phyloP scores from a whole-genome alignment of 2,113 vertebrate species.

The Ammodytes dubius region DNA sequence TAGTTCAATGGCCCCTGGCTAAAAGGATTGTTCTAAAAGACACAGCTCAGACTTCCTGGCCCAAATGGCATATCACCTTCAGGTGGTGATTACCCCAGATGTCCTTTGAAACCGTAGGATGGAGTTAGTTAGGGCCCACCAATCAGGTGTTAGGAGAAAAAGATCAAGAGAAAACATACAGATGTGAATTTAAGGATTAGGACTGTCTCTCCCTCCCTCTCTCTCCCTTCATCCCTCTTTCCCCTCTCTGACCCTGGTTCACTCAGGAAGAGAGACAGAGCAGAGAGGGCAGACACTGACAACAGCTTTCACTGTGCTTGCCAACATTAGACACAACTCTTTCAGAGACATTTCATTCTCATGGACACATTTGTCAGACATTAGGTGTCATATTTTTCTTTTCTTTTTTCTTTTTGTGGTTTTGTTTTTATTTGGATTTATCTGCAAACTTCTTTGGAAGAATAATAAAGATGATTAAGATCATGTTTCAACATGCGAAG shows the following conservation, averaged over 20 bases:
- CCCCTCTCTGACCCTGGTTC: slow-evolving; percentile 52
- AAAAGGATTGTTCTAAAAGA: no score
- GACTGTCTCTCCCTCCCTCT: slow-evolving; percentile 38
- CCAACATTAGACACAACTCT: slow-evolving; percentile 48
- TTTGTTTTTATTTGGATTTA: slow-evolving; percentile 28
- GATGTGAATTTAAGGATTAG: slow-evolving; percentile 77
- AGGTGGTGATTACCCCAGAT: no score
- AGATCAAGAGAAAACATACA: slow-evolving; percentile 52
- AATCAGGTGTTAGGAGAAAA: no score
- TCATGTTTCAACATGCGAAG: slow-evolving; percentile 69
- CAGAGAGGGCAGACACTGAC: slow-evolving; percentile 33
- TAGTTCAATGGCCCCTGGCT: no score
- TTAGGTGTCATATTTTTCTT: slow-evolving; percentile 10
- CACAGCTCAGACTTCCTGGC: no score
- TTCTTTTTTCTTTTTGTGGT: background rate
- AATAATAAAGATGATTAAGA: slow-evolving; percentile 74
- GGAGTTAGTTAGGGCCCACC: no score
- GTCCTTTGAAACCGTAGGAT: no score
- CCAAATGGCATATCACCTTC: no score
- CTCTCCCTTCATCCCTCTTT: slow-evolving; percentile 17
- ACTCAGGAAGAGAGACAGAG: slow-evolving; percentile 18
- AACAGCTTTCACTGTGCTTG: slow-evolving; percentile 56
- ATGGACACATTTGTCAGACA: slow-evolving; percentile 28
- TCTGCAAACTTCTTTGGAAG: slow-evolving; percentile 2
- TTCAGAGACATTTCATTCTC: slow-evolving; percentile 20